Evolutionary conservation across 2,888 invertebrate genomes (phyloP).

Genomic region (Drosophila infuscata): DNA sequence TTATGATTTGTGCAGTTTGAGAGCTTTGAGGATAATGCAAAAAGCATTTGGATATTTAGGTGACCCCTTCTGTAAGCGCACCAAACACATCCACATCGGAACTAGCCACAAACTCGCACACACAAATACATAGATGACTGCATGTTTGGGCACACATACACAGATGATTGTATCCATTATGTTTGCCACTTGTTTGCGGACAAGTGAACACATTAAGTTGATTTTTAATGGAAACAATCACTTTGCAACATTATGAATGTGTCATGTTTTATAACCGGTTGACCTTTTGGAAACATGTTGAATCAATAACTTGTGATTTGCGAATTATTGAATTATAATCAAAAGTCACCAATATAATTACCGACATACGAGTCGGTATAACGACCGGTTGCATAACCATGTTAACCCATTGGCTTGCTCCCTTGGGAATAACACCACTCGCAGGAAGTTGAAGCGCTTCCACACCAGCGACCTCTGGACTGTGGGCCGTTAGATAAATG

Average conservation of each 20-base stretch:
- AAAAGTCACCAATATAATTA: constrained; percentile 13
- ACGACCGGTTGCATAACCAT: no score
- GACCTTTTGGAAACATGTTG: constrained; percentile 12
- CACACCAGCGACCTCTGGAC: no score
- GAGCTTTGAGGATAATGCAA: neutral
- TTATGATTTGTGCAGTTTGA: neutral
- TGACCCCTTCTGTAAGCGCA: neutral
- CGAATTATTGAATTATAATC: constrained; percentile 25
- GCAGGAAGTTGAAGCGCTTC: no score
- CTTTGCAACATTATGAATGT: constrained; percentile 8
- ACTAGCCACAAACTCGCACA: neutral
- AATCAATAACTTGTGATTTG: constrained; percentile 29
- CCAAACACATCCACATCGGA: neutral
- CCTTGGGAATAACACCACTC: no score
- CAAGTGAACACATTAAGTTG: constrained; percentile 29
- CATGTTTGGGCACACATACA: neutral
- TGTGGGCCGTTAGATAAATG: no score
- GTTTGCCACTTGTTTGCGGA: constrained; percentile 52
- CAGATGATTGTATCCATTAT: constrained; percentile 48
- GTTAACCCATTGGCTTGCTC: no score
- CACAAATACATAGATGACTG: constrained; percentile 1
- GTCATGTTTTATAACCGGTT: constrained; percentile 23
- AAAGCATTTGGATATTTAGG: constrained; percentile 8
- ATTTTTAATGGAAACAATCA: constrained; percentile 34
- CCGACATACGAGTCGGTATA: no score